Evolutionary conservation across 2,888 invertebrate species (phyloP), one percentile per base, ranked within the genome.

Genomic region (Empis stercorea): DNA sequence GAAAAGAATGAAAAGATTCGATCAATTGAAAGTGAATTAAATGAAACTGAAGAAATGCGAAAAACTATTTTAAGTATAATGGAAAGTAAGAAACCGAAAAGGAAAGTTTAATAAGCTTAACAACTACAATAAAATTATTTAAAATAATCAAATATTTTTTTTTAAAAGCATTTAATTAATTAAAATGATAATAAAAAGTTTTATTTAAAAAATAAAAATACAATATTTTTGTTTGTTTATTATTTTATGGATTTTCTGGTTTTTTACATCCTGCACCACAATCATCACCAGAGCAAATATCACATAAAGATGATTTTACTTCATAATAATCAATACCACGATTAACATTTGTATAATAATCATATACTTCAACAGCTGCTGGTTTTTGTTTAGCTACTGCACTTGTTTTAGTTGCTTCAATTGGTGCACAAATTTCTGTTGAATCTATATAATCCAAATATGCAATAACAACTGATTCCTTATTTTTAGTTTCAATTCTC

Each of bases 281-380:
- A 56, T 80, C 78, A 46, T 76, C 76, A 32, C 73, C 77, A 57
- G 87, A 84, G 61, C 92, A 92, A 59, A 89, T 82, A 70, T 89
- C 88, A 65, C 89, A 91, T 15, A 86, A 72, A 2, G 80, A 81
- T 32, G 83, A 77, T 50, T 73, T 70, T 0, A 62, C 52, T 11
- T 57, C 52, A 44, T 66, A 64, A 53, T 60, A 67, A 32, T 59
- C 59, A 37, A 62, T 64, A 32, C 61, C 63, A 14, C 58, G 58
- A 23, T 59, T 63, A 88, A 88, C 84, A 52, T 84, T 86, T 65
- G 95, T 92, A 59, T 93, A 95, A 58, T 95, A 88, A 64, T 96
- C 95, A 56, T 83, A 84, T 38, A 95, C 77, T 38, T 81, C 78
- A 52, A 93, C 87, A 56, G 86, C 79, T 20, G 86, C 89, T 10